Conservation (phyloP, 2,797 vertebrate genomes). For the Tauraco hartlaubi region DNA sequence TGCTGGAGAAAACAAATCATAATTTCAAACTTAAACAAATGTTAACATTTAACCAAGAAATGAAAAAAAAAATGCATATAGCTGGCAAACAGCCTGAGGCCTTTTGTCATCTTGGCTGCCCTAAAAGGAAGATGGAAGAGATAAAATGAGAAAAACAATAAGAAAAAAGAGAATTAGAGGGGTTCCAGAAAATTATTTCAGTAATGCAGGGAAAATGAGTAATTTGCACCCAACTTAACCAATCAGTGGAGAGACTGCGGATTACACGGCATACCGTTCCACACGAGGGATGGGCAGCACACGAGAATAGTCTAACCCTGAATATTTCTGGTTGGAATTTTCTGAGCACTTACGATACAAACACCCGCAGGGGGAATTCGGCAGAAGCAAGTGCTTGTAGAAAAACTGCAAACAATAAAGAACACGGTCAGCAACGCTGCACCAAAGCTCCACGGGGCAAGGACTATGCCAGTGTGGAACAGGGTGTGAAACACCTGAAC, state of each 20-base stretch:
- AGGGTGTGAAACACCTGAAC: background rate
- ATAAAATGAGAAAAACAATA: background rate
- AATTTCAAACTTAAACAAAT: background rate
- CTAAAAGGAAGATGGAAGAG: background rate
- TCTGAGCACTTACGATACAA: background rate
- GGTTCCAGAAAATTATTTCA: background rate
- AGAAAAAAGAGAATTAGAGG: background rate
- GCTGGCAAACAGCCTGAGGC: background rate
- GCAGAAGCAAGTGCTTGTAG: background rate
- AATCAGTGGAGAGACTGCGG: background rate
- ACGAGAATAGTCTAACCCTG: background rate
- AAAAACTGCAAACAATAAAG: background rate
- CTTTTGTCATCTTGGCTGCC: background rate
- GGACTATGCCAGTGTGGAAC: background rate
- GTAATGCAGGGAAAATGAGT: background rate
- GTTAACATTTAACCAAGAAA: background rate
- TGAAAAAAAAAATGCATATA: background rate
- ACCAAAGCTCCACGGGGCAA: background rate
- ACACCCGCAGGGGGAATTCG: background rate
- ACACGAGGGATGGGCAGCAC: background rate
- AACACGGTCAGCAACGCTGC: background rate
- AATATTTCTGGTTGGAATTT: background rate
- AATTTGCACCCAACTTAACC: background rate
- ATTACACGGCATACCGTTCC: background rate
- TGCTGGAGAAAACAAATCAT: background rate